phyloP scores from a whole-genome alignment of 2,888 invertebrate genomes.

The Apoda limacodes region DNA sequence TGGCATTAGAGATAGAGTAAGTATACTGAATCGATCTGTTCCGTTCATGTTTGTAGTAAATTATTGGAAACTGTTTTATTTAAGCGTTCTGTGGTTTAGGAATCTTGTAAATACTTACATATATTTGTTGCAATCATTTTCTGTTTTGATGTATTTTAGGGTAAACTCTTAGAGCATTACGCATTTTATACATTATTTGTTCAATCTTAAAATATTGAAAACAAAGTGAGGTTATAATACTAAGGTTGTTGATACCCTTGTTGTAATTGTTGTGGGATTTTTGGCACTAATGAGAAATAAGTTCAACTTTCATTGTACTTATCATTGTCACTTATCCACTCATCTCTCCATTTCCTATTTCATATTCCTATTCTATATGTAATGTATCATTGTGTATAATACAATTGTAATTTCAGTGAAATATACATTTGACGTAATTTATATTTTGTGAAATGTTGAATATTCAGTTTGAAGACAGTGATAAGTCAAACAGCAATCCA shows the following conservation, averaged over 20 bases:
- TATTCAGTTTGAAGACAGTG: too few species aligned
- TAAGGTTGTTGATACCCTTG: constrained; percentile 47
- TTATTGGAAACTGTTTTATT: constrained; percentile 30
- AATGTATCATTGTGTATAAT: too few species aligned
- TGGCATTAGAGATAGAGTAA: constrained; percentile 51
- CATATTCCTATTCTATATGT: too few species aligned
- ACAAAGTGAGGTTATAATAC: constrained; percentile 33
- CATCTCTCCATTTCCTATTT: too few species aligned
- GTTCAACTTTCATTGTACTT: too few species aligned
- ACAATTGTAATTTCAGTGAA: too few species aligned
- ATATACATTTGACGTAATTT: too few species aligned
- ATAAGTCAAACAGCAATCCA: constrained; percentile 65
- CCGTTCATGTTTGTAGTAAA: constrained; percentile 34
- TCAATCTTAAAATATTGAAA: constrained; percentile 37
- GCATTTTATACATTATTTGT: constrained; percentile 55
- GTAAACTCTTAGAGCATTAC: constrained; percentile 50
- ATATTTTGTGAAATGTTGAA: too few species aligned
- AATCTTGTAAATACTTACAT: constrained; percentile 48
- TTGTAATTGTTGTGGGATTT: constrained; percentile 44
- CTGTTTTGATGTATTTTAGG: constrained; percentile 65
- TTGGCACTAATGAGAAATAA: too few species aligned
- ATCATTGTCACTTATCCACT: too few species aligned
- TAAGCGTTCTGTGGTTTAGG: constrained; percentile 53
- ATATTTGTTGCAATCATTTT: constrained; percentile 50
- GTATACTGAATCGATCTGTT: constrained; percentile 34